Evolutionary conservation across 1,140 invertebrate genomes (phyloP), one percentile per base, ranked within the genome.

Genomic region (Campodea augens): DNA sequence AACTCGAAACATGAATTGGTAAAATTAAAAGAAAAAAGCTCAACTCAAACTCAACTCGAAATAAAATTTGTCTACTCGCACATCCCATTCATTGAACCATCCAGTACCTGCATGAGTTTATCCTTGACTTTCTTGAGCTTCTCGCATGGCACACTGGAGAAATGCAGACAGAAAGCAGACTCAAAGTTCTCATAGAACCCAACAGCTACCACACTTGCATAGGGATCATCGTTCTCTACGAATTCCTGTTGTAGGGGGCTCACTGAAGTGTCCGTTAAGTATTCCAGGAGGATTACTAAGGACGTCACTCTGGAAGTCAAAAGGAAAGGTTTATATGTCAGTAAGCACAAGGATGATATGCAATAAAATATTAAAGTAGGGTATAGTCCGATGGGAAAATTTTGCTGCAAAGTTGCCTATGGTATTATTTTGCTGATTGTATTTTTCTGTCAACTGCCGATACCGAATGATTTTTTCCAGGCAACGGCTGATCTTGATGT

Each of bases 211-310:
- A 75, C 71, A 56, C 79, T 85, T 36, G 82, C 83, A 52, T 74
- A 75, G 0, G 86, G 83, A 55, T 90, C 78, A 29, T 78, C 72
- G 19, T 74, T 73, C 64, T 91, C 85, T 3, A 91, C 79, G 65
- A 92, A 86, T 49, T 77, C 74, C 54, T 77, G 72, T 55, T 87
- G 78, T 38, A 95, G 58, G 4, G 86, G 86, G 54, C 84, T 78
- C 19, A 84, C 76, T 13, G 85, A 72, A 12, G 81, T 86, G 51
- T 87, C 78, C 2, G 78, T 81, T 21, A 95, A 61, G 63, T 92
- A 93, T 47, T 84, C 79, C 42, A 87, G 60, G 4, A 90, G 59
- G n/a, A 90, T 60, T 15, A 70, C 67, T 47, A 77, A 70, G 2
- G 73, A 76, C 18, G 68, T 70, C 36, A 80, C 58, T 42, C 59